Evolutionary conservation across 2,888 invertebrate genomes (phyloP).

Genomic region (Laspeyria flexula): DNA sequence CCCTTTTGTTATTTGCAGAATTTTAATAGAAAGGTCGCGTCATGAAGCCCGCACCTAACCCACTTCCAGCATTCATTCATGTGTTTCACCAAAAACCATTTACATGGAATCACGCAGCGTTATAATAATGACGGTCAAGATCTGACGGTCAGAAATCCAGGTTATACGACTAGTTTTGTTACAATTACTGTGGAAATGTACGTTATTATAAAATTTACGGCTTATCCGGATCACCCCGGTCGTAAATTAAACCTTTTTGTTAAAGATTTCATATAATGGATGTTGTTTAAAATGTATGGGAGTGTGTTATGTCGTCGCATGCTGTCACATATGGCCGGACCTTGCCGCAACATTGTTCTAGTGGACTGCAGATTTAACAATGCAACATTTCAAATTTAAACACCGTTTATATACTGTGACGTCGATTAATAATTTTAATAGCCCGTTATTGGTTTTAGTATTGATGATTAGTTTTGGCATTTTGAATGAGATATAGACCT

Average conservation of each 20-base stretch:
- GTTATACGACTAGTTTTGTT: conserved; percentile 29
- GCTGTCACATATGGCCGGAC: too few relatives aligned
- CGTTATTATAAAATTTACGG: conserved; percentile 31
- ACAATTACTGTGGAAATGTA: conserved; percentile 30
- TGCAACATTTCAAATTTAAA: too few relatives aligned
- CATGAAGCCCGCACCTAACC: conserved; percentile 34
- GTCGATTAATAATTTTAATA: too few relatives aligned
- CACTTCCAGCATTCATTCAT: conserved; percentile 32
- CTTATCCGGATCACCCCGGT: conserved; percentile 23
- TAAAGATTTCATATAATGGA: conserved; percentile 8
- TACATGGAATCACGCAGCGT: conserved; percentile 40
- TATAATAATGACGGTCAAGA: conserved; percentile 47
- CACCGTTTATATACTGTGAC: too few relatives aligned
- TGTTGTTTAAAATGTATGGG: not conserved
- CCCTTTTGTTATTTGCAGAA: conserved; percentile 80
- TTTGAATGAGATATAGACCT: too few relatives aligned
- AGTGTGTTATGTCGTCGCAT: too few relatives aligned
- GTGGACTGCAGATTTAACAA: too few relatives aligned
- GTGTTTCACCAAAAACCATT: conserved; percentile 47
- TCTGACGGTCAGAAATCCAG: conserved; percentile 42
- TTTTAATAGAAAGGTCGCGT: conserved; percentile 78
- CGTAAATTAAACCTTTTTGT: conserved; percentile 27
- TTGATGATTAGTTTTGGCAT: too few relatives aligned
- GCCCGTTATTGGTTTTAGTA: too few relatives aligned
- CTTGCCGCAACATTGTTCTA: too few relatives aligned